Base-by-base conservation (phyloP, 2,113 vertebrate species). In the Oophaga pumilio region DNA sequence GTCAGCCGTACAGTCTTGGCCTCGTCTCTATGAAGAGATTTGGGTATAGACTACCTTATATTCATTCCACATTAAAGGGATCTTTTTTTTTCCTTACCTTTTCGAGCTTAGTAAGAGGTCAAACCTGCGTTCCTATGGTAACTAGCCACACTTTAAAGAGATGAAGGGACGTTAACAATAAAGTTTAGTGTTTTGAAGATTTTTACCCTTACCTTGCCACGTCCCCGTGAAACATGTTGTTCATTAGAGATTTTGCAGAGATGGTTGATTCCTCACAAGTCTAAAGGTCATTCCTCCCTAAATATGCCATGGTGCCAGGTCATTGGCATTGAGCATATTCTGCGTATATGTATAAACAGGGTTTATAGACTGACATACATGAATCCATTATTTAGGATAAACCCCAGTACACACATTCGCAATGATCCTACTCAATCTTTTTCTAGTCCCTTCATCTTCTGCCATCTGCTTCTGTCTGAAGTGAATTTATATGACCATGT, bases 91-190 rank as follows among this genome's bases (percentile, higher is more conserved):
- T 78, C 57, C 94, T 94, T 94, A 93, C 93, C 93, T 94, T 92
- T 94, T 49, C 93, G 91, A 93, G 92, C 91, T 94, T 91, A 94
- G 94, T 93, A 92, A 95, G 95, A 95, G 94, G 94, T 94, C 94
- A 95, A 92, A 90, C 91, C 90, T 89, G 91, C 84, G 80, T 96
- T 93, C 85, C 94, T 94, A 95, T 95, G 92, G 94, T 94, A 95
- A 95, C 95, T 90, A 26, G 90, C 87, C 87, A 89, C 89, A 90
- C 92, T 91, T 81, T 90, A 90, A 91, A 91, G 92, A 88, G 92
- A 94, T 92, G 91, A 93, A 91, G 90, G 92, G 91, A 90, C 92
- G 91, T 91, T 43, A 91, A 94, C 93, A 92, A 92, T 89, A 88
- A 91, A 90, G 86, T 89, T 89, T 87, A 62, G 53, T 59, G n/a